Evolutionary conservation across 2,113 vertebrate species (phyloP).

Genomic region (Lophius piscatorius): DNA sequence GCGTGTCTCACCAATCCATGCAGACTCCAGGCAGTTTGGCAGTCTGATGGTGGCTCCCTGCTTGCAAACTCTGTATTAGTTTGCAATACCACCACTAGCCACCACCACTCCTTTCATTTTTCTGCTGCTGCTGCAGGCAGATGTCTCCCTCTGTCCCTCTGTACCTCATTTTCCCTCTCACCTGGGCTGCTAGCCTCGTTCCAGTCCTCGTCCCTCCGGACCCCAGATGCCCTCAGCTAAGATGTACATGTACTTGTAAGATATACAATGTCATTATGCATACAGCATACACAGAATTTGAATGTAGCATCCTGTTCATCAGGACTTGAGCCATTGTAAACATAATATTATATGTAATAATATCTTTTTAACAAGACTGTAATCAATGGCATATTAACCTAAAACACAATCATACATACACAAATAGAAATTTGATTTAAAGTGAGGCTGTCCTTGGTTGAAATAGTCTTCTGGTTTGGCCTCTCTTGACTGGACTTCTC

Average conservation of each 20-base stretch:
- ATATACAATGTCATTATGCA: no score
- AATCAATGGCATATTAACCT: no score
- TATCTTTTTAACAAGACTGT: no score
- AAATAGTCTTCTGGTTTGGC: slow-evolving; percentile 35
- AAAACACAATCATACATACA: not conserved
- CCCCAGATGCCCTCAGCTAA: no score
- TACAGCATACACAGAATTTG: no score
- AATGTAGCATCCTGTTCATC: no score
- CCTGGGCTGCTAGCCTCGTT: slow-evolving; percentile 63
- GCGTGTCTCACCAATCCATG: slow-evolving; percentile 35
- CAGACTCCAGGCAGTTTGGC: slow-evolving; percentile 35
- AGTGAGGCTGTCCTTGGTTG: not conserved
- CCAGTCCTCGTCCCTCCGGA: no score
- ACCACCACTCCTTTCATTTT: slow-evolving; percentile 62
- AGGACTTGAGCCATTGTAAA: no score
- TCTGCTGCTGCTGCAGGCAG: slow-evolving; percentile 65
- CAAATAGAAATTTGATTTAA: not conserved
- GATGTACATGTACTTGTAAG: no score
- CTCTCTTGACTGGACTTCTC: slow-evolving; percentile 43
- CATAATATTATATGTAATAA: no score
- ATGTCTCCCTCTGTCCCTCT: slow-evolving; percentile 49
- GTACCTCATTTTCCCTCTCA: slow-evolving; percentile 40
- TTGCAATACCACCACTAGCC: no score
- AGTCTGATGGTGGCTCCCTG: slow-evolving; percentile 48
- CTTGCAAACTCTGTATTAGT: slow-evolving; percentile 43